Evolutionary conservation across 2,113 vertebrate genomes (phyloP).

Genomic region (Atherinomorus stipes): DNA sequence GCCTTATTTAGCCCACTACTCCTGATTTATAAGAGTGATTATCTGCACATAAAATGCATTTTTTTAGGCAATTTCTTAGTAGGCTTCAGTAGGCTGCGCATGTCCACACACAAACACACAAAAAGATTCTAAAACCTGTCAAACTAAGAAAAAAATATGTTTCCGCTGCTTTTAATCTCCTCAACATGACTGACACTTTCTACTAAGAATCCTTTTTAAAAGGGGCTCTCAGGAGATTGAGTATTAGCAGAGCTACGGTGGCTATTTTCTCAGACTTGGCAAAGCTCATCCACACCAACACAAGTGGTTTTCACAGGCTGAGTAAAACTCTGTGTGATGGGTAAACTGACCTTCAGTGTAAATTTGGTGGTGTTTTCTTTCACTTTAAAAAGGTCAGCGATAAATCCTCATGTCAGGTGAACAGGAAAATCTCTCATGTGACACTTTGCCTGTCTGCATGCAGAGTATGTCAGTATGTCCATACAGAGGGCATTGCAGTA

Average conservation of each 20-base stretch:
- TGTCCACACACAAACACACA: neutral
- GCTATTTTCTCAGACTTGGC: neutral
- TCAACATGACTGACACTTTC: neutral
- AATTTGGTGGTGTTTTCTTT: neutral
- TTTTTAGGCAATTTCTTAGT: too few species aligned
- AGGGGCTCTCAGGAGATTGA: too few species aligned
- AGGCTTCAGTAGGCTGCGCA: neutral
- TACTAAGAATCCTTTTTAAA: neutral
- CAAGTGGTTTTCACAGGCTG: neutral
- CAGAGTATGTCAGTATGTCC: too few species aligned
- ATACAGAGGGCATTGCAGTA: too few species aligned
- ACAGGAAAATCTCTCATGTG: neutral
- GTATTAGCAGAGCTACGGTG: neutral
- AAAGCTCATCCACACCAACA: neutral
- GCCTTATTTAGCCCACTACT: too few species aligned
- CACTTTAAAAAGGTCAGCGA: neutral
- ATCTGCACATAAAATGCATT: neutral
- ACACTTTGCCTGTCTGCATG: neutral
- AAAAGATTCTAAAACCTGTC: neutral
- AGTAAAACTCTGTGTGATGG: constrained; percentile 8
- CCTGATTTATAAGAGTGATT: neutral
- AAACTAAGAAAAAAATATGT: neutral
- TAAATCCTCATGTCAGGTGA: constrained; percentile 1
- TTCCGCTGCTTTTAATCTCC: neutral
- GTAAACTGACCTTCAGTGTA: neutral